Evolutionary conservation across 2,113 vertebrate species (phyloP).

Genomic region (Actinemys pallida): DNA sequence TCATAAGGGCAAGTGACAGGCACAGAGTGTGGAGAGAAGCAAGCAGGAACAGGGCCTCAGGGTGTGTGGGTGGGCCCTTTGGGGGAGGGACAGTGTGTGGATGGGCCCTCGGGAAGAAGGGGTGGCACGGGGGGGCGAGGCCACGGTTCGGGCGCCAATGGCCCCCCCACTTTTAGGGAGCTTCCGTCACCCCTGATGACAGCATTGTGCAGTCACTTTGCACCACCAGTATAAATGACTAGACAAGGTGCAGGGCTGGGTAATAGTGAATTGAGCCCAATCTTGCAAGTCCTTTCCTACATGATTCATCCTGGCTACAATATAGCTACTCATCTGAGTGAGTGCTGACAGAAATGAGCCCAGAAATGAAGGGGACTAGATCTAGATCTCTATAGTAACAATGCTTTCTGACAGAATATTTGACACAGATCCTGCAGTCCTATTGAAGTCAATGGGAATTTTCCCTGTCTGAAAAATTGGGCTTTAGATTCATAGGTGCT

Average conservation of each 20-base stretch:
- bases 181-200: too few species aligned
- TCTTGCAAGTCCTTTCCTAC: neutral
- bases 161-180: too few species aligned
- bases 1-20: too few species aligned
- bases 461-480: neutral
- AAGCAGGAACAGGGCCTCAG: too few species aligned
- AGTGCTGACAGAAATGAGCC: neutral
- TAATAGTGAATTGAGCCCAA: rapidly evolving
- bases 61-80: too few species aligned
- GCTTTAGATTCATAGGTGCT: neutral
- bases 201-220: rapidly evolving
- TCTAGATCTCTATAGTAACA: neutral
- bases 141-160: rapidly evolving
- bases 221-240: rapidly evolving
- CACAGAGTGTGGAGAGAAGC: too few species aligned
- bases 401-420: rapidly evolving
- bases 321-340: neutral
- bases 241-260: neutral
- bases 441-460: rapidly evolving
- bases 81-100: too few species aligned
- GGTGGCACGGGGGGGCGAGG: neutral
- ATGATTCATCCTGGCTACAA: neutral
- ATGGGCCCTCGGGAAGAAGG: too few species aligned
- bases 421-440: rapidly evolving
- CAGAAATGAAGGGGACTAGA: neutral